Conservation (phyloP, 2,113 vertebrate genomes). For the Semicossyphus pulcher region DNA sequence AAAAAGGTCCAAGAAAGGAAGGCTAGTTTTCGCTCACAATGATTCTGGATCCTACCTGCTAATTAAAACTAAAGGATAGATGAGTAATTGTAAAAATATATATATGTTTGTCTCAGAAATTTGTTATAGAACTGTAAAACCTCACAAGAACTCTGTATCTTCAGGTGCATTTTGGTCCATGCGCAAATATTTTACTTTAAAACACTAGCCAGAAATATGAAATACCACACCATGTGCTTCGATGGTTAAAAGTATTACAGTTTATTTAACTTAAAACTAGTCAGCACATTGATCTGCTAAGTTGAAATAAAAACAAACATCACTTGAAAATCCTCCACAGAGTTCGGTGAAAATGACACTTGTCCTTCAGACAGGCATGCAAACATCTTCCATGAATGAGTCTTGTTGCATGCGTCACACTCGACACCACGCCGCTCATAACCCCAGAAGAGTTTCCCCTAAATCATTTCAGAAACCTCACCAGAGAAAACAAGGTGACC, state of each 20-base stretch:
- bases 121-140: too few relatives aligned
- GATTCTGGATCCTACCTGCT: too few relatives aligned
- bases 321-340: neutral
- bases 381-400: slow-evolving; percentile 33
- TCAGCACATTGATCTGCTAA: neutral
- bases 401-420: slow-evolving; percentile 56
- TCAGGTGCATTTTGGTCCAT: neutral
- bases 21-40: too few relatives aligned
- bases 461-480: slow-evolving; percentile 77
- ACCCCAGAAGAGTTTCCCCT: slow-evolving; percentile 72
- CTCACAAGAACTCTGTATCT: too few relatives aligned
- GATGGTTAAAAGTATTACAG: neutral
- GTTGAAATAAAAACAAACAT: neutral
- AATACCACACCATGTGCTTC: neutral
- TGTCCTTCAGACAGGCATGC: slow-evolving; percentile 25
- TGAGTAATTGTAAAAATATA: too few relatives aligned
- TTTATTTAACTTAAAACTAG: neutral
- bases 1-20: too few relatives aligned
- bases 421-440: slow-evolving; percentile 46
- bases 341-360: slow-evolving; percentile 18
- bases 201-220: neutral
- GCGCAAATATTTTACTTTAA: neutral
- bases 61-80: too few relatives aligned
- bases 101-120: too few relatives aligned
- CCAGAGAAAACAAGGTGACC: slow-evolving; percentile 76